Base-by-base conservation (phyloP, 1,140 invertebrate species). In the Asbolus verrucosus region DNA sequence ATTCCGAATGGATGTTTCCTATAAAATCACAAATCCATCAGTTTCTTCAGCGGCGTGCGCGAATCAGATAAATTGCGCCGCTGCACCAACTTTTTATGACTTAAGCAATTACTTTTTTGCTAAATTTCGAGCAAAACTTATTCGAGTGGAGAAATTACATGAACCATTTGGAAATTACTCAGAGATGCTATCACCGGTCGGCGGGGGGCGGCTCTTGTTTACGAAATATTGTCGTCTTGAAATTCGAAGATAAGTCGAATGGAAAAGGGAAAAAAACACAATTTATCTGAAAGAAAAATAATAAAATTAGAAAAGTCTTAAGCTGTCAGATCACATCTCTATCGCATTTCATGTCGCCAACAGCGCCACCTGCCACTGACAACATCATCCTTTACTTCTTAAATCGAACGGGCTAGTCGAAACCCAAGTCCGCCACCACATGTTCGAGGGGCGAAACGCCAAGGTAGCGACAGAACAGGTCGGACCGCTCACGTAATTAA, bases 331-430 rank as follows among this genome's bases (percentile, higher is more conserved):
- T 73, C 71, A 73, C 71, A 73, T 70, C 59, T 70, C 71, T 60
- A 72, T 72, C 66, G 66, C 46, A 72, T 72, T 72, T 72, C 46
- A 69, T 69, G 71, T 72, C 71, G 61, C 71, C 67, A 67, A 65
- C 68, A 70, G 46, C 68, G 61, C 24, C 71, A 72, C 71, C 66
- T 72, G 71, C 67, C 61, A 63, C 54, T 72, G 71, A 72, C 71
- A 72, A 72, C 71, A 72, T 72, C 71, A 72, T 72, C 71, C 62
- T 71, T 74, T 74, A 71, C 72, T 68, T 74, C 72, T 68, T 70
- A 71, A 69, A 71, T 67, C 69, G 71, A 72, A 72, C 66, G 16
- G 16, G 46, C n/a, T n/a, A n/a, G n/a, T n/a, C n/a, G n/a, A n/a
- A n/a, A 30, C 15, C 36, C 8, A 31, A 38, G 33, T 60, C 18